phyloP scores from a whole-genome alignment of 2,888 invertebrate species.

The Papilio demoleus region DNA sequence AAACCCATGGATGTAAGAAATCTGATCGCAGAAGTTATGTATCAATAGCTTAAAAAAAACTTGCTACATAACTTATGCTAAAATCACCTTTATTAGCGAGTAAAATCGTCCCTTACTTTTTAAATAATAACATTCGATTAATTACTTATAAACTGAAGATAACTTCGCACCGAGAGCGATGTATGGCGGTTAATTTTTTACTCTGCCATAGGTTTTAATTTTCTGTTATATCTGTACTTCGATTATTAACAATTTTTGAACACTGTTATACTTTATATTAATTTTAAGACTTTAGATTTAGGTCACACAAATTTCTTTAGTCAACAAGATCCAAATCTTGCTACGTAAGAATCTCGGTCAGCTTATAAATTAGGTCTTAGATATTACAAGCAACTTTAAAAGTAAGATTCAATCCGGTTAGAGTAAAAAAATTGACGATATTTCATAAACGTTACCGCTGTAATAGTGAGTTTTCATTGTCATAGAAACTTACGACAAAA shows the following conservation, averaged over 20 bases:
- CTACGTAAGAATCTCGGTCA: conserved; percentile 16
- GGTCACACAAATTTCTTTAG: background rate
- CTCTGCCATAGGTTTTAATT: too few species aligned
- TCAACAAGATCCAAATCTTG: conserved; percentile 1
- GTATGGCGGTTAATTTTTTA: too few species aligned
- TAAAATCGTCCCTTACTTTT: too few species aligned
- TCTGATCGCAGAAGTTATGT: background rate
- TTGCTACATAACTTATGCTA: too few species aligned
- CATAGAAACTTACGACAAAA: too few species aligned
- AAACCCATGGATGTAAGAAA: background rate
- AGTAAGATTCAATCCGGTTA: background rate
- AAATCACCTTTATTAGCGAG: background rate
- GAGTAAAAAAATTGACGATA: background rate
- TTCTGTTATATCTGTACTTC: too few species aligned
- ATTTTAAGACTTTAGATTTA: background rate
- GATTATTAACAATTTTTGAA: too few species aligned
- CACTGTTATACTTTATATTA: background rate
- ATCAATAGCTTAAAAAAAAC: background rate
- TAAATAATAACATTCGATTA: too few species aligned
- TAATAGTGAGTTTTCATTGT: too few species aligned
- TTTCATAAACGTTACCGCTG: too few species aligned
- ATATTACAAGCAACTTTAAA: conserved; percentile 1
- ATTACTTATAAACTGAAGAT: too few species aligned
- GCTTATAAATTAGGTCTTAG: conserved; percentile 3
- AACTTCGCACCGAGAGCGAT: too few species aligned